Evolutionary conservation across 2,797 vertebrate genomes (phyloP), one percentile per base, ranked within the genome.

Genomic region (Acipenser ruthenus): DNA sequence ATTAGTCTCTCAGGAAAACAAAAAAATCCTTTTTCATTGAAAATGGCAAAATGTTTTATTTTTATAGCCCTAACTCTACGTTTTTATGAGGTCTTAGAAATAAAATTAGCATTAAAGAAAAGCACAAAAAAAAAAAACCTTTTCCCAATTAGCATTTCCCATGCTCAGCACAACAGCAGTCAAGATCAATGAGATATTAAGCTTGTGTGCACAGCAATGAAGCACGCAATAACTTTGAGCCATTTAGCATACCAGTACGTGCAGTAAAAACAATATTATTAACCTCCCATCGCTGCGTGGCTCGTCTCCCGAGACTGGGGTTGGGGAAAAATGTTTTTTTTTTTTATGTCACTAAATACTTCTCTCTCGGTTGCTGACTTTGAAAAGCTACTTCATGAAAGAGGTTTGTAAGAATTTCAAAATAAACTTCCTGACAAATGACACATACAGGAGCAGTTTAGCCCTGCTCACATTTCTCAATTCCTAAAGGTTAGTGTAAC

Each of bases 101-200:
- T 86, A 88, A 91, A 91, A 93, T 91, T 90, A 89, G 87, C 83
- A 86, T 91, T 88, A 90, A 91, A 88, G 88, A 83, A 83, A 83
- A 86, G 11, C 8, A 53, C 8, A 52, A 12, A 53, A 86, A 84
- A 37, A 37, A 37, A 37, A 37, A 37, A 78, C 81, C 75, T 82
- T 82, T 84, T 89, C 83, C 80, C 90, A 86, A 93, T 95, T 94
- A 93, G 87, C 91, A 94, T 95, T 94, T 92, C 84, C 87, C 79
- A 67, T 82, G 89, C 91, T 95, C 93, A 95, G 93, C 93, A 93
- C 87, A 89, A 89, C 70, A 77, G 72, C 82, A 83, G 84, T 78
- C 77, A 72, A 82, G 89, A 94, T 92, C 93, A 79, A 91, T 93
- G 93, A 88, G 84, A 90, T 94, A 92, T 89, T 86, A 89, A 85